Base-by-base conservation (phyloP, 2,888 invertebrate genomes). In the Synanthedon andrenaeformis region DNA sequence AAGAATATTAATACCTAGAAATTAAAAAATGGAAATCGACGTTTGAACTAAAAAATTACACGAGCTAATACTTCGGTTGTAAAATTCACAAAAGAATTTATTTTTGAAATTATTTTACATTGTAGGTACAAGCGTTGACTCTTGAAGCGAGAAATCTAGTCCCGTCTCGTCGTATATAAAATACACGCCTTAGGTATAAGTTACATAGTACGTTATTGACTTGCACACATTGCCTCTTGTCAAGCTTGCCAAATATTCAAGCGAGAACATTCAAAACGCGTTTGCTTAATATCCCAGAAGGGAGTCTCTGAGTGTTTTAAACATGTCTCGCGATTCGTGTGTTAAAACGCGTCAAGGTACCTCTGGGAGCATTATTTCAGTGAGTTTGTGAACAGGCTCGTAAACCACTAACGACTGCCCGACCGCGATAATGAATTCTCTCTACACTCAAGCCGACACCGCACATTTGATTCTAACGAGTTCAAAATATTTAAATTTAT, bases 351-450 rank as follows among this genome's bases (percentile, higher is more conserved):
- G 62, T 62, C 64, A 66, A 69, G 73, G 74, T 66, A 69, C 72
- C 77, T 61, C 57, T 53, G 79, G 78, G 49, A 76, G 74, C 76
- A 76, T 80, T 81, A 81, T 80, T 79, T 78, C 77, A 77, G 76
- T 77, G 82, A 79, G 80, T 78, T 77, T 70, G 76, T 67, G 76
- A 82, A 76, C 77, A 74, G 70, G 70, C 74, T 74, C 73, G 78
- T 79, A 76, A 81, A 80, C 81, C 79, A 70, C 83, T 82, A 82
- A 82, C 81, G 81, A 81, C 79, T 78, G 76, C 75, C 72, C 75
- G 71, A 74, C 79, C 78, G 71, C 79, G 69, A 74, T 82, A 82
- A 82, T 83, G 82, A 82, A 82, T 81, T 79, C 82, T 72, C 74
- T 74, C 74, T 67, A 70, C 73, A 73, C 79, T 72, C 72, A 68